Evolutionary conservation across 2,797 vertebrate genomes (phyloP).

Genomic region (Prunella strophiata): DNA sequence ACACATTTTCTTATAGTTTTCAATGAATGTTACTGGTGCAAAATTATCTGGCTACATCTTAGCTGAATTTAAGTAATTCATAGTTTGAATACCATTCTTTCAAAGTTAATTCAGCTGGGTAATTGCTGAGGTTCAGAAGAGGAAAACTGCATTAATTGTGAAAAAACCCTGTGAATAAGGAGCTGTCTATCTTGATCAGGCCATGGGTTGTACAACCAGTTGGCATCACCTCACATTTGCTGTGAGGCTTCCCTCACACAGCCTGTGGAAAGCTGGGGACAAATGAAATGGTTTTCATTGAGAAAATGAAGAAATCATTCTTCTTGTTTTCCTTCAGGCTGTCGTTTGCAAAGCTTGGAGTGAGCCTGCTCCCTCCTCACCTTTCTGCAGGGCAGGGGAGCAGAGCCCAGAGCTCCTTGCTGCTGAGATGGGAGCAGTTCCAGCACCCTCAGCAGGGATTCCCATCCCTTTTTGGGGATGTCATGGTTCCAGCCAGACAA

Average conservation of each 20-base stretch:
- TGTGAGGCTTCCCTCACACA: not conserved
- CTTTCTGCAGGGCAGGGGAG: not conserved
- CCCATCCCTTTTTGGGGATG: not conserved
- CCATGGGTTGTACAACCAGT: not conserved
- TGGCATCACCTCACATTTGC: not conserved
- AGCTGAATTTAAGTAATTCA: conserved; percentile 5
- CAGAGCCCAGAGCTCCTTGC: not conserved
- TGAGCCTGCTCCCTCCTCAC: not conserved
- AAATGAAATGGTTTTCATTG: not conserved
- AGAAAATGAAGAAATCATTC: not conserved
- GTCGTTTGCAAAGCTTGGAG: not conserved
- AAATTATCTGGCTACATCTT: conserved; percentile 7
- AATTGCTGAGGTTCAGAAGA: not conserved
- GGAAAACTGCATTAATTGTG: not conserved
- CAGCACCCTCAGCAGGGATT: not conserved
- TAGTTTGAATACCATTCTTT: not conserved
- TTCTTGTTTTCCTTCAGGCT: not conserved
- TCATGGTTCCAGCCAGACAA: not conserved
- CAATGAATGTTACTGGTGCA: conserved; percentile 17
- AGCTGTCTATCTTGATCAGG: not conserved
- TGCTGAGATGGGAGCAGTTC: not conserved
- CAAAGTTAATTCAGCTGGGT: not conserved
- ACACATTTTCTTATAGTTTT: conserved; percentile 43
- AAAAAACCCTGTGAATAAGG: not conserved
- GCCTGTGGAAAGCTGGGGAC: not conserved